These are phyloP conservation scores for Stenopsyche tienmushanensis DNA, from an alignment of 1,140 invertebrate species.

Conservation along the genomic window DNA sequence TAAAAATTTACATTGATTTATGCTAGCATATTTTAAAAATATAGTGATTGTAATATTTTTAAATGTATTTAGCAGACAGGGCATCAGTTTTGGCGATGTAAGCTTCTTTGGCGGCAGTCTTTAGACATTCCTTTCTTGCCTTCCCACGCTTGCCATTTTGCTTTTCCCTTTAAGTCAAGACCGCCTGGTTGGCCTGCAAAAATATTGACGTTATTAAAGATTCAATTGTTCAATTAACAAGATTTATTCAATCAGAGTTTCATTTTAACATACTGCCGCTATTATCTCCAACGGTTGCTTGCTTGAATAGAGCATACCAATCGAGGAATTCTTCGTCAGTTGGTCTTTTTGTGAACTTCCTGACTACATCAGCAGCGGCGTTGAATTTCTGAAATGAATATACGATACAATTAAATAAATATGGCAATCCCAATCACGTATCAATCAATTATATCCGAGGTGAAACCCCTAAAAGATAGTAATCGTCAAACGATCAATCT, in stretches of 20 bases:
- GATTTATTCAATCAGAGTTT: too few species aligned
- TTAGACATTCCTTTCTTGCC: slow-evolving; percentile 75
- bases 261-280: slow-evolving; percentile 72
- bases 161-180: slow-evolving; percentile 92
- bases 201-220: neutral
- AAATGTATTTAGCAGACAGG: slow-evolving; percentile 50
- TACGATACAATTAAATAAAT: too few species aligned
- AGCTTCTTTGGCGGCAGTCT: slow-evolving; percentile 80
- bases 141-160: slow-evolving; percentile 95
- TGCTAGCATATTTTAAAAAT: neutral
- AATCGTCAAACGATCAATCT: too few species aligned
- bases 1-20: neutral
- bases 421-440: too few species aligned
- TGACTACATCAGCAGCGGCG: slow-evolving; percentile 76
- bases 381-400: slow-evolving; percentile 70
- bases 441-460: too few species aligned
- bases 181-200: slow-evolving; percentile 78
- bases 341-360: slow-evolving; percentile 75
- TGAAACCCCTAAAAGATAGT: too few species aligned
- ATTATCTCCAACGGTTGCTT: slow-evolving; percentile 80
- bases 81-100: slow-evolving; percentile 79
- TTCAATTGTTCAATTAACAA: neutral
- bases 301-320: slow-evolving; percentile 88
- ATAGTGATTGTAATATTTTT: neutral
- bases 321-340: slow-evolving; percentile 81